phyloP scores from a whole-genome alignment of 2,113 vertebrate genomes.

The Illadopsis cleaveri region DNA sequence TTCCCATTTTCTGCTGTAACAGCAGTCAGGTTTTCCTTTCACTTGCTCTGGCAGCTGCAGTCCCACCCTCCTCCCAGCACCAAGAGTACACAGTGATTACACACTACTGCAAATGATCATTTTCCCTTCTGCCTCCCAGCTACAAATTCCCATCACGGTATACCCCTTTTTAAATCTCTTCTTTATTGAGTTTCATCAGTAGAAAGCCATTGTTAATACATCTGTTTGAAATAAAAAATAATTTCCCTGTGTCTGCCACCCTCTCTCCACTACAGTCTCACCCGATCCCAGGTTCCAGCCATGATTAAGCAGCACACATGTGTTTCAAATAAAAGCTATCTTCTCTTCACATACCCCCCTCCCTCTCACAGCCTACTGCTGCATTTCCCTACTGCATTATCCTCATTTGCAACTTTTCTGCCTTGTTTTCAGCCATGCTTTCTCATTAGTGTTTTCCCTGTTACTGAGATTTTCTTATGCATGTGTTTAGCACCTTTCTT shows the following conservation, averaged over 20 bases:
- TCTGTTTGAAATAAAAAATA: constrained; percentile 64
- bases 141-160: constrained; percentile 33
- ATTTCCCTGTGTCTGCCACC: constrained; percentile 54
- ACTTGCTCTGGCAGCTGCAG: not conserved
- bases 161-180: constrained; percentile 32
- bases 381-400: not conserved
- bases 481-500: not conserved
- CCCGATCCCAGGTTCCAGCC: constrained; percentile 33
- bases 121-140: constrained; percentile 51
- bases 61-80: not conserved
- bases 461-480: not conserved
- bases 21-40: not conserved
- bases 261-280: constrained; percentile 17
- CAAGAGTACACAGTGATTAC: not conserved
- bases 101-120: constrained; percentile 9
- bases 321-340: constrained; percentile 60
- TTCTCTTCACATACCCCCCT: constrained; percentile 17
- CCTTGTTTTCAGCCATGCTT: not conserved
- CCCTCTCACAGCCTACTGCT: constrained; percentile 36
- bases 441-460: not conserved
- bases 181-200: constrained; percentile 57
- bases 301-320: not conserved
- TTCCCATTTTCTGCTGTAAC: not conserved
- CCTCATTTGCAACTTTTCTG: not conserved
- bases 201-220: constrained; percentile 45